Base-by-base conservation (phyloP, 1,140 invertebrate species). In the Drosophila busckii region DNA sequence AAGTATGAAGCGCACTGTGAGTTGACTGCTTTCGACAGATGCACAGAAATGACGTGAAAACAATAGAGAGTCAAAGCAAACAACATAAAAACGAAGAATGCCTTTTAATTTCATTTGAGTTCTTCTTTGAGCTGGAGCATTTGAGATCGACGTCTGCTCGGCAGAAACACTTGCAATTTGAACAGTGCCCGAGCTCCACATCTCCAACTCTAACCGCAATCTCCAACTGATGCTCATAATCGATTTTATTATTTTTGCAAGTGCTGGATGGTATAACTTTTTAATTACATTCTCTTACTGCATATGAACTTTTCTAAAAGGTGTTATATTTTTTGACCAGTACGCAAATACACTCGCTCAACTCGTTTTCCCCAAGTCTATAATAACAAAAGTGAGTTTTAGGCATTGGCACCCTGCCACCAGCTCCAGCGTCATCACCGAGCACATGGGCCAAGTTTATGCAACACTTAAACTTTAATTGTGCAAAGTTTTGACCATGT, bases 401-500 rank as follows among this genome's bases (percentile, higher is more conserved):
- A 78, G 70, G 63, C 75, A 69, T 73, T 54, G 32, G 53, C n/a
- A n/a, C 25, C 40, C 38, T 53, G 38, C 37, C 55, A 53, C 20
- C 45, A 29, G 37, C 26, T 16, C 40, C 34, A 34, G 29, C 48
- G 40, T 16, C 28, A 32, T 31, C 50, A 26, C 50, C 23, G 28
- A 55, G 61, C 71, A 53, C 63, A 53, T 44, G 75, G 50, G 50
- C 60, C 52, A 80, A 80, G 73, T 80, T 80, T 80, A 64, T 61
- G 75, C 69, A 80, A 80, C 73, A 80, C 73, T 80, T 80, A 80
- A 80, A 80, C 75, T 80, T 80, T 80, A 80, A 80, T 80, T 80
- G 73, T 80, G 45, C 69, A 80, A 82, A 80, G 70, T 73, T 80
- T 73, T 73, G 73, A 68, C 73, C 73, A 80, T 64, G 67, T 76